phyloP scores from a whole-genome alignment of 2,888 invertebrate genomes.

The Pollenia griseotomentosa region DNA sequence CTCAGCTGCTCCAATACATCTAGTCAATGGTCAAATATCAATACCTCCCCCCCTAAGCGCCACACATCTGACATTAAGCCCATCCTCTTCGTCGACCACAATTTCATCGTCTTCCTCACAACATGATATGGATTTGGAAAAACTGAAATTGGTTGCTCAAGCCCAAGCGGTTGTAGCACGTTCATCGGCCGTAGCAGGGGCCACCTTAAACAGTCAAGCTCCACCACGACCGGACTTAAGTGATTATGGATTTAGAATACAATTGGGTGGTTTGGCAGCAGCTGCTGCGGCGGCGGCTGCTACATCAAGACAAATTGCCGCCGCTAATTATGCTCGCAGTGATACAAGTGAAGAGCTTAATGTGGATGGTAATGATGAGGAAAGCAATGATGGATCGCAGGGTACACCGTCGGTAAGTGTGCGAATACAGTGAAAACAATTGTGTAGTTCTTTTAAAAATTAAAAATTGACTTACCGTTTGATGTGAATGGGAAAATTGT shows the following conservation, averaged over 20 bases:
- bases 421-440: not conserved
- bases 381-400: slow-evolving; percentile 84
- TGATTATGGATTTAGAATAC: slow-evolving; percentile 85
- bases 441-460: too few species aligned
- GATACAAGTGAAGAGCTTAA: slow-evolving; percentile 84
- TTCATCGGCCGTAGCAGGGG: slow-evolving; percentile 73
- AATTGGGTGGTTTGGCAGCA: slow-evolving; percentile 84
- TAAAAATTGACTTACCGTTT: not conserved
- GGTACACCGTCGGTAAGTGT: slow-evolving; percentile 84
- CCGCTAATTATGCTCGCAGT: slow-evolving; percentile 83
- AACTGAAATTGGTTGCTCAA: slow-evolving; percentile 83
- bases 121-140: slow-evolving; percentile 83
- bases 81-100: slow-evolving; percentile 73
- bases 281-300: slow-evolving; percentile 83
- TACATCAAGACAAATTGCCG: slow-evolving; percentile 82
- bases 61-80: slow-evolving; percentile 68
- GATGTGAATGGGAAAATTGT: too few species aligned
- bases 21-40: slow-evolving; percentile 61
- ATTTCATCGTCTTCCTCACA: slow-evolving; percentile 70
- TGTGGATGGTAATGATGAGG: slow-evolving; percentile 84
- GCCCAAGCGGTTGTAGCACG: slow-evolving; percentile 79
- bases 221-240: slow-evolving; percentile 82
- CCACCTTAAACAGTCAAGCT: slow-evolving; percentile 71
- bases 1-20: slow-evolving; percentile 40
- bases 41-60: slow-evolving; percentile 60